Evolutionary conservation across 2,888 invertebrate species (phyloP), one percentile per base, ranked within the genome.

Genomic region (Netelia inedita): DNA sequence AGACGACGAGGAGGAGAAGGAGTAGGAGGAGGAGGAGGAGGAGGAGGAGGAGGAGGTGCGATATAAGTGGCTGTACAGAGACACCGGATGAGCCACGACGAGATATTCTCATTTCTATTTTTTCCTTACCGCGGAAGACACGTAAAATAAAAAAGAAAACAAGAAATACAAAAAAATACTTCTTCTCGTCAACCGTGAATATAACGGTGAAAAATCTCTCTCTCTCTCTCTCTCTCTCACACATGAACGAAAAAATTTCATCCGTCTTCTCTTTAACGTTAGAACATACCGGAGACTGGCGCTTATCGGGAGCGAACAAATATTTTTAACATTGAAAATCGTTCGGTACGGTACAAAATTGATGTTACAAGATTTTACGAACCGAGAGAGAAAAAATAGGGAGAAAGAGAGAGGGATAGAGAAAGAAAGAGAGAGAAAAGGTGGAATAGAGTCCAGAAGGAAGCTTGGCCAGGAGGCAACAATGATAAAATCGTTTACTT

Each of bases 401-500:
- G n/a, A 63, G 11, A 11, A 9, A 65, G 43, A 19, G 66, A 68
- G 57, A 66, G 61, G 61, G 68, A 57, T 11, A 2, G 79, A 68
- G 46, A 43, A 10, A 63, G 6, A 14, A 5, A 65, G 14, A 41
- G 8, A 68, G 19, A 46, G 11, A 76, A 28, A 68, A 3, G 10
- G 3, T 3, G 10, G 19, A 2, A 19, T 5, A 21, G 66, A 57
- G 57, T 57, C 55, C 65, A 72, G 72, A 53, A 53, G 76, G 72
- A 79, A 79, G 72, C 79, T 74, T 75, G 68, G 83, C 80, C 80
- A 76, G 76, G 53, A 80, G 78, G 75, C 80, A 71, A 83, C 69
- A 43, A 76, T 76, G 80, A 83, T 83, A 80, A 83, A 80, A 83
- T 83, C 83, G 53, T 76, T 80, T 72, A 57, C 66, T 61, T 69